Base-by-base conservation (phyloP, 2,888 invertebrate genomes). In the Pantelozetes paolii region DNA sequence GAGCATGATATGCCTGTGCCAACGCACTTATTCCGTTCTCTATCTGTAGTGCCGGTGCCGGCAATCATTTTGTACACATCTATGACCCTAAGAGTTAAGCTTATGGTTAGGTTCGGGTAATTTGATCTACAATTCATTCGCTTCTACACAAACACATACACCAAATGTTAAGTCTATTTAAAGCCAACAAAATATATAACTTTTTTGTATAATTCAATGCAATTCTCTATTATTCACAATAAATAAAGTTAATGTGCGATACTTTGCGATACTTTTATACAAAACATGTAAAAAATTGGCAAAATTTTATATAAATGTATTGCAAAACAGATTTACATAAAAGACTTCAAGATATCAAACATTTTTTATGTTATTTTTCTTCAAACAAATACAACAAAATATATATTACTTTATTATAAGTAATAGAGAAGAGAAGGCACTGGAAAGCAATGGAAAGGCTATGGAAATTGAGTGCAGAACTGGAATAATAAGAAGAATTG, bases 391-490 rank as follows among this genome's bases (percentile, higher is more conserved):
- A 9, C 40, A 40, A 13, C 6, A 13, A 40, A 40, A 40, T 40
- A 40, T 40, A 40, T 40, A n/a, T n/a, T n/a, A n/a, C n/a, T n/a
- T 40, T 40, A 13, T 40, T 13, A 9, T 9, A 40, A 40, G 40
- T 40, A 40, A 40, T 40, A 40, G 40, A 40, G 40, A 40, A 40
- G 13, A 40, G 40, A 40, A 40, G 40, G 40, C 40, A 20, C 8
- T 50, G 18, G 18, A 50, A 50, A 11, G 18, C 18, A 50, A 50
- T n/a, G n/a, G n/a, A n/a, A n/a, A n/a, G n/a, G n/a, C n/a, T n/a
- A n/a, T n/a, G n/a, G n/a, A n/a, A 50, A 50, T n/a, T 18, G 50
- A 50, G 50, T n/a, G 50, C 50, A 50, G 20, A 50, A 50, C 18
- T 11, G 18, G 20, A 18, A 50, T 50, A 50, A 50, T 50, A n/a